These are phyloP conservation scores for Ginglymostoma cirratum DNA, from an alignment of 2,113 vertebrate genomes.

Conservation along the genomic window DNA sequence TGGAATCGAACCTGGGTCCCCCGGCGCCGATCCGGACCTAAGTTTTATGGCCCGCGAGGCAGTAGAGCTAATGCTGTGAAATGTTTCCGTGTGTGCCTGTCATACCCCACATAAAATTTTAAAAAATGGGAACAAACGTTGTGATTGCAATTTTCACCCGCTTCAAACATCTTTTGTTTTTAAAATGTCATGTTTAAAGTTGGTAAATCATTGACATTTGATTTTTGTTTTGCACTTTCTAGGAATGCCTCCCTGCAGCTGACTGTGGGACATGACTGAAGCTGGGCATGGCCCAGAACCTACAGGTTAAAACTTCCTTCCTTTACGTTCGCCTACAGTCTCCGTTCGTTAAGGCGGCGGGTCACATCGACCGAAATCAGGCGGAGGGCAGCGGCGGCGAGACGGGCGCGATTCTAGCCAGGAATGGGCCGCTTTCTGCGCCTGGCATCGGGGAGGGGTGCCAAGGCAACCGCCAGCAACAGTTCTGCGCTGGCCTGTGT, in stretches of 20 bases:
- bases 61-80: not conserved
- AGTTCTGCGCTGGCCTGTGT: not conserved
- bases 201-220: not conserved
- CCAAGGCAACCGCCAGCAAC: conserved; percentile 29
- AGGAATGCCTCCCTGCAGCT: not conserved
- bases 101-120: not conserved
- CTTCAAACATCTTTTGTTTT: not conserved
- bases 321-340: conserved; percentile 52
- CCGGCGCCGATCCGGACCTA: too few relatives aligned
- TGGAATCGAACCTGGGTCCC: too few relatives aligned
- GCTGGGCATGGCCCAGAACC: conserved; percentile 55
- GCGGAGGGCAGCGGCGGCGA: conserved; percentile 35
- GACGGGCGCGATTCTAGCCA: conserved; percentile 34
- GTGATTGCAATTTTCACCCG: not conserved
- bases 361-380: not conserved
- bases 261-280: conserved; percentile 41
- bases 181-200: not conserved
- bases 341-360: conserved; percentile 44
- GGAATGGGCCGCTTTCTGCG: conserved; percentile 17
- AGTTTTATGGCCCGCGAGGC: too few relatives aligned
- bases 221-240: not conserved
- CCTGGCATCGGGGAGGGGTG: not conserved
- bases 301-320: conserved; percentile 58
- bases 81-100: not conserved
- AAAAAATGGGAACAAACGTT: too few relatives aligned